phyloP scores from a whole-genome alignment of 2,888 invertebrate species.

The Clivina fossor region DNA sequence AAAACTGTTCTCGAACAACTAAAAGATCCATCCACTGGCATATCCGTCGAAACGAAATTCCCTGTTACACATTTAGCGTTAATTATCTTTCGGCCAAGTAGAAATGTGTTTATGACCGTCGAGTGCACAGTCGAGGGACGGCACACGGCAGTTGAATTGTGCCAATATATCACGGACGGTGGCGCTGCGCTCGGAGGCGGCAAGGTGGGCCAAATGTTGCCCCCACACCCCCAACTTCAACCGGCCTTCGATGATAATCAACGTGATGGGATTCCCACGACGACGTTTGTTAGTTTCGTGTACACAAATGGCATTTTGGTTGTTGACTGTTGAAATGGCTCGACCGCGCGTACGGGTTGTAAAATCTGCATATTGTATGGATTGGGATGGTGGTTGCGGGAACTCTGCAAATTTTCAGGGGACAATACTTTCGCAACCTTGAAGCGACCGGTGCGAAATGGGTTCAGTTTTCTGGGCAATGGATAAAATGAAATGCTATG shows the following conservation, averaged over 20 bases:
- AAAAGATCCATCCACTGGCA: no score
- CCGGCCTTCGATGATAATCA: constrained; percentile 28
- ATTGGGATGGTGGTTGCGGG: no score
- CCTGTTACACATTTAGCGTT: constrained; percentile 54
- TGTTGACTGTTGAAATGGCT: no score
- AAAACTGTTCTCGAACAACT: constrained; percentile 47
- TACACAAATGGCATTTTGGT: constrained; percentile 26
- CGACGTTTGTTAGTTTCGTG: constrained; percentile 28
- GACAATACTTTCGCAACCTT: constrained; percentile 29
- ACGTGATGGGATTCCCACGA: constrained; percentile 24
- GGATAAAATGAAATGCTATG: not conserved
- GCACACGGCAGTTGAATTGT: constrained; percentile 22
- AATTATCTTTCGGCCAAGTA: constrained; percentile 54
- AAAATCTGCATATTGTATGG: constrained; percentile 30
- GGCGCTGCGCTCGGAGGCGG: no score
- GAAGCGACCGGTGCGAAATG: constrained; percentile 9
- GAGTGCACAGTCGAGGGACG: constrained; percentile 41
- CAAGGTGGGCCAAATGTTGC: no score
- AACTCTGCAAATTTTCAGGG: constrained; percentile 9
- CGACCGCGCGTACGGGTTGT: constrained; percentile 15
- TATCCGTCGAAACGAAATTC: no score
- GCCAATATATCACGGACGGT: constrained; percentile 25
- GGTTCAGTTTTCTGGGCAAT: constrained; percentile 9
- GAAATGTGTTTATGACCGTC: constrained; percentile 54
- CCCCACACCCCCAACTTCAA: no score